Base-by-base conservation (phyloP, 2,888 invertebrate species). In the Alentia gelatinosa region DNA sequence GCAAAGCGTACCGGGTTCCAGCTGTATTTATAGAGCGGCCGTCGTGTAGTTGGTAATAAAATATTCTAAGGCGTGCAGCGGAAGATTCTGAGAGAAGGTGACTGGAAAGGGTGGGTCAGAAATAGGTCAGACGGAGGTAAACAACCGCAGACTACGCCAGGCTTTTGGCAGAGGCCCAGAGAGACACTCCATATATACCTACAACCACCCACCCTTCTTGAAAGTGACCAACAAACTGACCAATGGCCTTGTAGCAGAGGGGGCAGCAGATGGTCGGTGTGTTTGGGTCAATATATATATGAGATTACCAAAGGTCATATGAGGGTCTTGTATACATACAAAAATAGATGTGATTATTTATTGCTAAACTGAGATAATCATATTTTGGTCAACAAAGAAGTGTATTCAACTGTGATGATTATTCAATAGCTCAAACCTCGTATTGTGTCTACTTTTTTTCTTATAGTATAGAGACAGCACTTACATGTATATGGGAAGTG, bases 91-190 rank as follows among this genome's bases (percentile, higher is more conserved):
- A 19, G 39, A 12, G 7, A 79, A 39, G 37, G 79, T 79, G 79
- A 79, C 35, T 39, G 39, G 79, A 79, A 33, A 79, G 79, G 39
- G 39, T 79, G 79, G 79, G 79, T 79, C 23, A 33, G 79, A 79
- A 79, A 79, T 79, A 39, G 79, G 79, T 79, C 79, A 79, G 79
- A 39, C 37, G 79, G 26, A 37, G 79, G 79, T 79, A 79, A 79
- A 79, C 39, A 79, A 79, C 35, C 79, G n/a, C 79, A 37, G 79
- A 3, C 79, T 74, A 15, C 15, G 33, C 26, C 33, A 74, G 74
- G 3, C 74, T 33, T 74, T 74, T 74, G 74, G 74, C 74, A 30
- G 33, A 33, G 26, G 12, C 74, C 74, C 74, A 74, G 74, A 33
- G 12, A 74, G 56, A 56, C n/a, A 56, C 56, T 68, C 30, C 33